phyloP scores from a whole-genome alignment of 2,797 vertebrate species.

The Leptatherina wallacei region DNA sequence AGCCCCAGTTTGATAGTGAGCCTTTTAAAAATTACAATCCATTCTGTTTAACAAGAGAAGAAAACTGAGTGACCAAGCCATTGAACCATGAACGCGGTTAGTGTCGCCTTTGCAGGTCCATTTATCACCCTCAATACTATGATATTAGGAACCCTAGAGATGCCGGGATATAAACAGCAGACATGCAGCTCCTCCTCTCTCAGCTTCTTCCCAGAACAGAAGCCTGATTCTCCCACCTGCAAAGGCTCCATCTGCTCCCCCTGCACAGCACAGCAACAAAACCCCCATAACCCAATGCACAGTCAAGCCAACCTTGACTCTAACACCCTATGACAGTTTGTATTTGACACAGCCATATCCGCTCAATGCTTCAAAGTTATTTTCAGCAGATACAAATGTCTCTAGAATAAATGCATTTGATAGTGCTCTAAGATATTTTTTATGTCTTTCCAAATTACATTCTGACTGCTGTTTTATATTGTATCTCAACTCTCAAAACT shows the following conservation, averaged over 20 bases:
- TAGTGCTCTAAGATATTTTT: slow-evolving; percentile 51
- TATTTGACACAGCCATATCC: slow-evolving; percentile 55
- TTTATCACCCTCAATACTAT: slow-evolving; percentile 79
- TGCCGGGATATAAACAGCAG: slow-evolving; percentile 67
- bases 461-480: slow-evolving; percentile 37
- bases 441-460: slow-evolving; percentile 58
- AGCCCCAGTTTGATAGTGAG: slow-evolving; percentile 7
- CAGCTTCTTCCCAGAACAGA: slow-evolving; percentile 76
- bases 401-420: slow-evolving; percentile 55
- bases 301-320: slow-evolving; percentile 63
- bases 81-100: slow-evolving; percentile 72
- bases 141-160: slow-evolving; percentile 73
- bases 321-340: slow-evolving; percentile 58
- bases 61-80: slow-evolving; percentile 57
- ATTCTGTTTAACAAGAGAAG: slow-evolving; percentile 33
- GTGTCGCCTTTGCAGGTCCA: slow-evolving; percentile 70
- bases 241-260: slow-evolving; percentile 86
- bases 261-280: slow-evolving; percentile 58
- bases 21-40: slow-evolving; percentile 23
- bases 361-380: slow-evolving; percentile 55
- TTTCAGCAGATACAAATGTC: slow-evolving; percentile 52
- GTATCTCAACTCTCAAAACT: slow-evolving; percentile 42
- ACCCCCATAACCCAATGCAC: slow-evolving; percentile 54
- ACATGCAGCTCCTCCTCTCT: slow-evolving; percentile 75
- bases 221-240: slow-evolving; percentile 84